These are phyloP conservation scores for Scelioninae gen. 1 DNA, from an alignment of 2,888 invertebrate species.

Conservation along the genomic window DNA sequence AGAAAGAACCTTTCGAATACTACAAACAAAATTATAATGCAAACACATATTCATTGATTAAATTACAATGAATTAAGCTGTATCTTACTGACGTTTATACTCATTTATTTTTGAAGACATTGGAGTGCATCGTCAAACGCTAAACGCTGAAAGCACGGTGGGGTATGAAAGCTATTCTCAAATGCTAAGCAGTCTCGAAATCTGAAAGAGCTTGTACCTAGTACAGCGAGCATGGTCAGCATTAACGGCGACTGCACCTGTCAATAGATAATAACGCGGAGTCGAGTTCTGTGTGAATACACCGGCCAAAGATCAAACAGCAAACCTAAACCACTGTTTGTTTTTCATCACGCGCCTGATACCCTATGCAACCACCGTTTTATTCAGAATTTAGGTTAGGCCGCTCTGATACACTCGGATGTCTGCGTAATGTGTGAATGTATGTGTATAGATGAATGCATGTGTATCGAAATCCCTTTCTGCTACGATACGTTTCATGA, in stretches of 20 bases:
- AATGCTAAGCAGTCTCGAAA: conserved; percentile 77
- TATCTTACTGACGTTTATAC: conserved; percentile 28
- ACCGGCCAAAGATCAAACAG: conserved; percentile 84
- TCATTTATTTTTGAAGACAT: conserved; percentile 72
- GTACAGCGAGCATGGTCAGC: conserved; percentile 71
- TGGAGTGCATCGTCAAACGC: conserved; percentile 79
- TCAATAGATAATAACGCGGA: conserved; percentile 83
- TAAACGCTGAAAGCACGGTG: conserved; percentile 80
- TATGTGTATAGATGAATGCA: conserved; percentile 67
- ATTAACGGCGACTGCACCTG: conserved; percentile 74
- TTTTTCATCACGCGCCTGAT: conserved; percentile 84
- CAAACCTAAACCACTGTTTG: conserved; percentile 84
- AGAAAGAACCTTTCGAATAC: no score
- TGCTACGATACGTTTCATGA: conserved; percentile 69
- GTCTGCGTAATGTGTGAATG: conserved; percentile 66
- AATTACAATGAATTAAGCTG: conserved; percentile 42
- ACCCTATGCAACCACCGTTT: conserved; percentile 83
- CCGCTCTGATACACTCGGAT: conserved; percentile 72
- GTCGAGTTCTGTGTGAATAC: conserved; percentile 83
- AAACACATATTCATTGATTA: conserved; percentile 44
- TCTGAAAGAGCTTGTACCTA: conserved; percentile 69
- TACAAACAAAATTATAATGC: no score
- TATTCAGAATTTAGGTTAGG: conserved; percentile 84
- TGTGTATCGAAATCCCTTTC: conserved; percentile 73
- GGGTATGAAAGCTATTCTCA: conserved; percentile 82